These are phyloP conservation scores for Saxidomus purpurata DNA, from an alignment of 1,140 invertebrate genomes.

Conservation along the genomic window DNA sequence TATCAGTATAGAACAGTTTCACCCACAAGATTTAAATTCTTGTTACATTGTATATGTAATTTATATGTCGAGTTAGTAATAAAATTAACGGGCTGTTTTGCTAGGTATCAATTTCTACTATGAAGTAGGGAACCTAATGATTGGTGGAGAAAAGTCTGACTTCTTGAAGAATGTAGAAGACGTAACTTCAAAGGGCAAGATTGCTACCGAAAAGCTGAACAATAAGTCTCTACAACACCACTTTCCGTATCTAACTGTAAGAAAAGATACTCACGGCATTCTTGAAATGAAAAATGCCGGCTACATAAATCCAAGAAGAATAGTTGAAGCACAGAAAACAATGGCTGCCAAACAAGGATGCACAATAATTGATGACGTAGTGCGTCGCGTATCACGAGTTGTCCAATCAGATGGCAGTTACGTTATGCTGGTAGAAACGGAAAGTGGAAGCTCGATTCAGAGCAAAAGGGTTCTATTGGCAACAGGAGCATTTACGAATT, in stretches of 20 bases:
- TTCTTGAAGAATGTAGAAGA: slow-evolving; percentile 32
- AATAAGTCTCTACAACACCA: neutral
- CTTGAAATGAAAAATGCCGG: slow-evolving; percentile 65
- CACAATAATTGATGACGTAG: slow-evolving; percentile 65
- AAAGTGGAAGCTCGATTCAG: slow-evolving; percentile 39
- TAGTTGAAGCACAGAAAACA: slow-evolving; percentile 65
- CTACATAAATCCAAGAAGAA: slow-evolving; percentile 71
- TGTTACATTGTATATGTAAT: too few species aligned
- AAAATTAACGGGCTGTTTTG: too few species aligned
- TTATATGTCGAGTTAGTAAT: too few species aligned
- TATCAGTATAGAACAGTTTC: too few species aligned
- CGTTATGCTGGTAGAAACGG: slow-evolving; percentile 67
- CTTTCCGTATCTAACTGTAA: slow-evolving; percentile 68
- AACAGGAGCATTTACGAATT: slow-evolving; percentile 75
- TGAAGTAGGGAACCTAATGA: slow-evolving; percentile 70
- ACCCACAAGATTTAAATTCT: too few species aligned
- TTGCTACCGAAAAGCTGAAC: neutral
- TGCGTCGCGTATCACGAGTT: slow-evolving; percentile 5
- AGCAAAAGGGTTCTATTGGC: slow-evolving; percentile 69
- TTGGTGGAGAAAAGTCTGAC: slow-evolving; percentile 27
- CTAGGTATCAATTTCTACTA: slow-evolving; percentile 73
- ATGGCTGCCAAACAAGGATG: slow-evolving; percentile 60
- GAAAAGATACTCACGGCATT: slow-evolving; percentile 28
- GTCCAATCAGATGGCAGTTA: slow-evolving; percentile 29
- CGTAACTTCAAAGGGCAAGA: neutral